These are phyloP conservation scores for Harpalus rubripes DNA, from an alignment of 2,888 invertebrate genomes.

Conservation along the genomic window DNA sequence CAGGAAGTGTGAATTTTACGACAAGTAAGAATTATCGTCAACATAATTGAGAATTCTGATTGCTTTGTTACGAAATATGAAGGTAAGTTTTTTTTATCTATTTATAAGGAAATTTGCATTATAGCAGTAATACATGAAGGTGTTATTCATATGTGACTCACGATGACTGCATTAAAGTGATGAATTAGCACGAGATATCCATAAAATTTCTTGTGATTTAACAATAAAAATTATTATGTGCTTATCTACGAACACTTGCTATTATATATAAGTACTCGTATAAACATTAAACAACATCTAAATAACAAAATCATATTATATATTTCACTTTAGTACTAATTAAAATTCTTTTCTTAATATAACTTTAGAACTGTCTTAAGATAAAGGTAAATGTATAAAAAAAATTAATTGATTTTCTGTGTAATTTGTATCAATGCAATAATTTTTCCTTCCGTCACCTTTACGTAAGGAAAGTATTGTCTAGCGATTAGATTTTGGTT, in stretches of 20 bases:
- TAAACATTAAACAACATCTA: no score
- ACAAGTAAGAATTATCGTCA: constrained; percentile 25
- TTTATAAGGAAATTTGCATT: constrained; percentile 20
- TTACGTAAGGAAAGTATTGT: no score
- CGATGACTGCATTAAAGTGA: neutral
- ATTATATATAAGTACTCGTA: neutral
- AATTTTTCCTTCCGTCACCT: no score
- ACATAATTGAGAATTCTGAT: constrained; percentile 30
- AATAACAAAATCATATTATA: no score
- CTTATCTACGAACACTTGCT: neutral
- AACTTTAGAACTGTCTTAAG: no score
- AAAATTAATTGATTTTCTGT: no score
- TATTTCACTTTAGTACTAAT: no score
- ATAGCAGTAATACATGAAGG: neutral
- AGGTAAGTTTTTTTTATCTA: constrained; percentile 25
- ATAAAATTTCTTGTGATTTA: neutral
- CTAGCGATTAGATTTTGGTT: no score
- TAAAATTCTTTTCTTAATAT: no score
- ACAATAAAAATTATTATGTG: neutral
- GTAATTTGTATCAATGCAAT: no score
- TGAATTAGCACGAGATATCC: neutral
- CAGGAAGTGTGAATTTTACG: constrained; percentile 41
- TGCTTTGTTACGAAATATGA: constrained; percentile 38
- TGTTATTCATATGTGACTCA: neutral
- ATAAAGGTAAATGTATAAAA: no score